Percentiles rank a stretch among this genome's conserved stretches.
phyloP scores from a whole-genome alignment of 1,140 invertebrate genomes.

The Notospermus geniculatus region DNA sequence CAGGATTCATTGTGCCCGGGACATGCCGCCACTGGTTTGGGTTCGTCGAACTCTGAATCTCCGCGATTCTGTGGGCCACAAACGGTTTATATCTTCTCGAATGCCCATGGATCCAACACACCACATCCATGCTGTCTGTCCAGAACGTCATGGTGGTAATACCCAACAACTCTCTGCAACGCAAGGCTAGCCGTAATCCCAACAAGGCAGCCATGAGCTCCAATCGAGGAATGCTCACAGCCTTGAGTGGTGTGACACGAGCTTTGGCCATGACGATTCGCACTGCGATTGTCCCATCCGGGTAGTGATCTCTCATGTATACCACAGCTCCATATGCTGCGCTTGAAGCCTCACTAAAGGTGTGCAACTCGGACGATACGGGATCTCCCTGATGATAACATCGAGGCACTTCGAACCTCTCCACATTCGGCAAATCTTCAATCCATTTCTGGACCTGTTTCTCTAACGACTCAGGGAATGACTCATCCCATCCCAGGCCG shows the following conservation, averaged over 20 bases:
- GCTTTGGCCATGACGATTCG: not conserved
- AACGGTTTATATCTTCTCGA: not conserved
- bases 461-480: not conserved
- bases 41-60: not conserved
- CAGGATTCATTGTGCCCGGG: not conserved
- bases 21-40: not conserved
- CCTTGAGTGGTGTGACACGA: not conserved
- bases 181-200: not conserved
- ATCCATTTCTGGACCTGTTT: not conserved
- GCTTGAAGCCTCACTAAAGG: not conserved
- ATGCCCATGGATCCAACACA: not conserved
- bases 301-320: not conserved
- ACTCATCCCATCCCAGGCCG: not conserved
- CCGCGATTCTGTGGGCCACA: not conserved
- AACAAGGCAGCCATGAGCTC: not conserved
- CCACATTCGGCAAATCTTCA: not conserved
- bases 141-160: not conserved
- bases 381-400: not conserved
- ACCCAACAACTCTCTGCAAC: not conserved
- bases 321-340: not conserved
- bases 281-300: not conserved
- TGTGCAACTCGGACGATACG: not conserved
- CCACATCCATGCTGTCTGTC: slow-evolving; percentile 7
- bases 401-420: not conserved
- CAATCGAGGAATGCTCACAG: not conserved